Evolutionary conservation across 1,140 invertebrate genomes (phyloP), one percentile per base, ranked within the genome.

Genomic region (Tetramorium simillimum): DNA sequence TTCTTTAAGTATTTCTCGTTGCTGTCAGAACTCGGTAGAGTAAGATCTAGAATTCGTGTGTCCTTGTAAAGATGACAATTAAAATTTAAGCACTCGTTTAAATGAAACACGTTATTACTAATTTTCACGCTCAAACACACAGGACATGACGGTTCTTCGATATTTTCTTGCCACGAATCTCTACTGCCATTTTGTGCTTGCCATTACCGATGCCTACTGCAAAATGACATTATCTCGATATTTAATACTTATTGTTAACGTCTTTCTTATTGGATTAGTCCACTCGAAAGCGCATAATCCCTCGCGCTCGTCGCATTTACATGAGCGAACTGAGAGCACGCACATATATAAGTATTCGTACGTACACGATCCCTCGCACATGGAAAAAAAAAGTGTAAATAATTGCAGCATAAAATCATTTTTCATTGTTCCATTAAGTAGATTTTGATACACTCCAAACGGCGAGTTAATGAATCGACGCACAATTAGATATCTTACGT

Each of bases 401-500:
- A 91, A 91, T 62, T 73, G 63, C 88, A 75, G 82, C 76, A 86
- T 76, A 33, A 77, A 40, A 91, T 78, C 60, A 65, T 86, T 80
- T 88, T 75, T 90, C 53, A 88, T 92, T 86, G 82, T 90, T 84
- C 91, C 80, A 92, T 92, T 92, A 90, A 92, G 89, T 94, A 94
- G 93, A 93, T 94, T 93, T 94, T 94, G 92, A 92, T 90, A 93
- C 89, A 92, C 89, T 90, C 91, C 85, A 91, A 73, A 92, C 89
- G 89, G 90, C 89, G 90, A 93, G 92, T 92, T 91, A 92, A 92
- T 81, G 82, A 93, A 93, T 92, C 88, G 90, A 94, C 92, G 94
- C 94, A 94, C 94, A 95, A 94, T 90, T 92, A 94, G 89, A 91
- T 93, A 93, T 86, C 87, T 93, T 92, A 93, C 91, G 91, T 95